Percentiles rank a stretch among this genome's conserved stretches.
phyloP scores from a whole-genome alignment of 2,888 invertebrate species.

The Portevinia maculata region DNA sequence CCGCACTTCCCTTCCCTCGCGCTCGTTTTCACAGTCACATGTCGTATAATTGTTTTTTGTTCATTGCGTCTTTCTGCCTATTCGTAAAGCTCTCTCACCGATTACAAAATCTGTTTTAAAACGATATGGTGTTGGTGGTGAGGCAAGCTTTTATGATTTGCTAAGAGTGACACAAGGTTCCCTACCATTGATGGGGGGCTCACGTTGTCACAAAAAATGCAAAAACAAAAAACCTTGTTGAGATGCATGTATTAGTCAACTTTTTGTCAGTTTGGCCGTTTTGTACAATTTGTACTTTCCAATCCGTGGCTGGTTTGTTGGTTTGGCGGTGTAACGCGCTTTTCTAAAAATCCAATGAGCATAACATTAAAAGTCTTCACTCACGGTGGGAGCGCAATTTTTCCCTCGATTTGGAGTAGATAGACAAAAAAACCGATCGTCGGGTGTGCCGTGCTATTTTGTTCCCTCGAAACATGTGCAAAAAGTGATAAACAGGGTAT shows the following conservation, averaged over 20 bases:
- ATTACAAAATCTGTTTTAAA: constrained; percentile 53
- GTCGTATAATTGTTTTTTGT: constrained; percentile 46
- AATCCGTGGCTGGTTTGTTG: constrained; percentile 71
- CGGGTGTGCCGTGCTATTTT: constrained; percentile 6
- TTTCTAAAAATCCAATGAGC: constrained; percentile 63
- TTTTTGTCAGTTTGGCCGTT: constrained; percentile 60
- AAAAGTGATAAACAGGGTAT: constrained; percentile 48
- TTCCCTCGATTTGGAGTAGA: constrained; percentile 13
- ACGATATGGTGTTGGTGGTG: constrained; percentile 44
- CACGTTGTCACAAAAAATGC: constrained; percentile 16
- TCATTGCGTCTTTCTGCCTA: constrained; percentile 28
- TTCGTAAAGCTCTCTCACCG: constrained; percentile 54
- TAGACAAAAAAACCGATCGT: background rate
- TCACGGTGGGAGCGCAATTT: constrained; percentile 63
- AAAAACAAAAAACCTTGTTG: constrained; percentile 26
- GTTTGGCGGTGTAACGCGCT: constrained; percentile 63
- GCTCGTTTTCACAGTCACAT: constrained; percentile 17
- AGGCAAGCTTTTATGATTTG: constrained; percentile 39
- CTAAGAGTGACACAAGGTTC: constrained; percentile 49
- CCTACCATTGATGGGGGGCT: constrained; percentile 21
- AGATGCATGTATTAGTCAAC: constrained; percentile 62
- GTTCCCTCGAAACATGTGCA: constrained; percentile 27
- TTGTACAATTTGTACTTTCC: constrained; percentile 75
- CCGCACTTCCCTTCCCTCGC: background rate
- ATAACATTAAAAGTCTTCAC: constrained; percentile 67